phyloP scores from a whole-genome alignment of 2,888 invertebrate genomes.

The Morpho helenor region DNA sequence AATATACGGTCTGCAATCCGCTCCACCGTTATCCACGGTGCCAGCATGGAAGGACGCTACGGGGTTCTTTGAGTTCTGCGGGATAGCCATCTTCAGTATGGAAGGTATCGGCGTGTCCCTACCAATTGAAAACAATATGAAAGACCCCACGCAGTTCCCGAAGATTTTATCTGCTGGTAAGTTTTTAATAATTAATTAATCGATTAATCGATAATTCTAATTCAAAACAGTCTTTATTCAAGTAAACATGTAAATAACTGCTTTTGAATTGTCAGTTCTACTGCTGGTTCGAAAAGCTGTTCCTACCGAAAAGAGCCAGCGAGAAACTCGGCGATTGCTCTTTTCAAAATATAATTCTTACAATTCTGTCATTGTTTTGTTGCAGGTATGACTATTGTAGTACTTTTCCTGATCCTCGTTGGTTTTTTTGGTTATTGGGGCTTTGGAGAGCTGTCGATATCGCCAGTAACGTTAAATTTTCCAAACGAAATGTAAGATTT shows the following conservation, averaged over 20 bases:
- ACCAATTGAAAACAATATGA: conserved; percentile 71
- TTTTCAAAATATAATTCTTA: too few species aligned
- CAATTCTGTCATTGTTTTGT: conserved; percentile 12
- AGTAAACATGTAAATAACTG: too few species aligned
- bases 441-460: conserved; percentile 50
- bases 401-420: conserved; percentile 54
- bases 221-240: too few species aligned
- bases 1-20: conserved; percentile 47
- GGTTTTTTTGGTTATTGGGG: conserved; percentile 74
- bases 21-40: conserved; percentile 43
- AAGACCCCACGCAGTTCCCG: conserved; percentile 53
- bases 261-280: too few species aligned
- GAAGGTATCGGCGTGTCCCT: conserved; percentile 70
- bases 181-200: too few species aligned
- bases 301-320: too few species aligned
- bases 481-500: conserved; percentile 53
- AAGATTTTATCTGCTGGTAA: conserved; percentile 51
- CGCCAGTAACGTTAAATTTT: conserved; percentile 66
- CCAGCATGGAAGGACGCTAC: conserved; percentile 54
- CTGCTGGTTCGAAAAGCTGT: too few species aligned
- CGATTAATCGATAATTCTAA: too few species aligned
- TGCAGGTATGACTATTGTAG: conserved; percentile 61
- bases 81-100: conserved; percentile 80
- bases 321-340: too few species aligned
- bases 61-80: conserved; percentile 75